Evolutionary conservation across 1,140 invertebrate species (phyloP), one percentile per base, ranked within the genome.

Genomic region (Listronotus oregonensis): DNA sequence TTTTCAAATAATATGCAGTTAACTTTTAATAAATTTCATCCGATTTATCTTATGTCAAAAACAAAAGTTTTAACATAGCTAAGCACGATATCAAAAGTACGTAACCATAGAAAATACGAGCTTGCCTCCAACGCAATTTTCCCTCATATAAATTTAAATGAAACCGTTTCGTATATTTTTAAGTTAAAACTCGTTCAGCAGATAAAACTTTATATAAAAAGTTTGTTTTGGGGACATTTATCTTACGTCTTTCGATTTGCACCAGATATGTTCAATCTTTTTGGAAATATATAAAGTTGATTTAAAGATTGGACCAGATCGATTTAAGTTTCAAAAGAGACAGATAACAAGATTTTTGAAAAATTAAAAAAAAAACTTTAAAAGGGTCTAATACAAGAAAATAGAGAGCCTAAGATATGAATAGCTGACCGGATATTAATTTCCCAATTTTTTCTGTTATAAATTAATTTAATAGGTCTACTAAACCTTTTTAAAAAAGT

Each of bases 1-100:
- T 49, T 49, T 49, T 49, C 46, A 49, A 49, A 49, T 49, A 49
- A 49, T 49, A 49, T 49, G 46, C 46, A 49, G 18, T 21, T 49
- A 49, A 49, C 46, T 49, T 49, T 49, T 49, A 18, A 49, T 49
- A 49, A 49, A 49, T 49, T 49, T 49, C 18, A 21, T 49, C 15
- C 46, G 18, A 49, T 49, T 49, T 49, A 49, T 49, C 46, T 49
- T 17, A 10, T 49, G 46, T 49, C 46, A 49, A 49, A 49, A 49
- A 21, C 46, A 49, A 49, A 49, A 49, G 46, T 49, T 49, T 49
- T 49, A 17, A 14, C 46, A 49, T 49, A 49, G 46, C 21, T 49
- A 18, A 49, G 46, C 46, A 49, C 14, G 18, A 18, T 49, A 27
- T 21, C 46, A 10, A 7, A n/a, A 49, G 46, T 18, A 18, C 18